These are phyloP conservation scores for Pteropus alecto DNA, from an alignment of 2,113 vertebrate species.

Conservation along the genomic window DNA sequence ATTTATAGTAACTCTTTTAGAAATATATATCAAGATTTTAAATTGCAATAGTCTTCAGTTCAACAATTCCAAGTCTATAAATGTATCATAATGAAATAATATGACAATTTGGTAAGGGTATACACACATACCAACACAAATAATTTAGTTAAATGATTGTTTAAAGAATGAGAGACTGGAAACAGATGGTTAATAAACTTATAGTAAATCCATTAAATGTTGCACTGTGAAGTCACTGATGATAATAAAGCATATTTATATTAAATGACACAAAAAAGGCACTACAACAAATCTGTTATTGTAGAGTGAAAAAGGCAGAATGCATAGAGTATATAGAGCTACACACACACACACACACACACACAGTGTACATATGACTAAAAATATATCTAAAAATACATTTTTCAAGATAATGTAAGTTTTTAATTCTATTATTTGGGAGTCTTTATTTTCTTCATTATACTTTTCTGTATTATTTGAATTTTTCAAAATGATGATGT, in stretches of 20 bases:
- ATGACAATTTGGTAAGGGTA: neutral
- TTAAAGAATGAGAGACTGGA: slow-evolving; percentile 18
- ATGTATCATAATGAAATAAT: neutral
- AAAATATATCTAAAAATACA: neutral
- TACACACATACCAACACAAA: neutral
- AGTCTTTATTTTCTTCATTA: neutral
- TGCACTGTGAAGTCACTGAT: neutral
- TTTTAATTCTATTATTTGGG: neutral
- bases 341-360: neutral
- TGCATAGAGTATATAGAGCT: neutral
- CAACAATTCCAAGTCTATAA: neutral
- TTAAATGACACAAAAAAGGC: neutral
- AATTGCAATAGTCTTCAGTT: neutral
- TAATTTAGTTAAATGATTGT: neutral
- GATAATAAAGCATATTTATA: neutral
- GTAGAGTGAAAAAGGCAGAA: neutral
- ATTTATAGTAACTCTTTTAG: neutral
- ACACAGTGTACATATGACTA: neutral
- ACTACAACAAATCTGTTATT: neutral
- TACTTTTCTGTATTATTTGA: neutral
- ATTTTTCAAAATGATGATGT: neutral
- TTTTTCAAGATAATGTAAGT: neutral
- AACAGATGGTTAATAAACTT: neutral
- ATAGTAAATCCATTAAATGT: neutral
- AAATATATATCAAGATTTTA: slow-evolving; percentile 9